Evolutionary conservation across 2,888 invertebrate species (phyloP), one percentile per base, ranked within the genome.

Genomic region (Caenorhabditis doughertyi): DNA sequence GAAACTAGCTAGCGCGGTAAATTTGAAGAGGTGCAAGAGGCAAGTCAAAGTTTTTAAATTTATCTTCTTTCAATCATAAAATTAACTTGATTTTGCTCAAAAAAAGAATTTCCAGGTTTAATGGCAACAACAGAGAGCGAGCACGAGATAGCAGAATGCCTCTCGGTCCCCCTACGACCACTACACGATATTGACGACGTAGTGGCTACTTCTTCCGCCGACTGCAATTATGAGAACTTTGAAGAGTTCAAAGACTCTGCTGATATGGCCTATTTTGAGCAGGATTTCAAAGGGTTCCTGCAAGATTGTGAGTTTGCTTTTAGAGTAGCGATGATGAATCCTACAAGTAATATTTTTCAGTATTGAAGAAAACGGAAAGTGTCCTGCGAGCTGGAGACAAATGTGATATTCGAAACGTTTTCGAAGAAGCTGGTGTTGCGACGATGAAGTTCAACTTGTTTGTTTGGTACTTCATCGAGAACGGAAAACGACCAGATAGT

Each of bases 171-270:
- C 53, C 55, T 76, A 5, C 18, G 32, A 0, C 60, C 58, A 1
- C 58, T 70, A 9, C 73, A 82, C 21, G 82, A 82, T 8, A 56
- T 79, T 21, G 73, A 53, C n/a, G 82, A 82, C 18, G 8, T 29
- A 1, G 49, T 70, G 11, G 82, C 79, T 4, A 68, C 62, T 4
- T 60, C 77, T 3, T 79, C 70, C 16, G 67, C 72, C 7, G 71
- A 76, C 16, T 73, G 72, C 47, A 73, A 79, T 55, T 82, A 82
- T 21, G 82, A 82, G 49, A 49, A 82, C 44, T 79, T 32, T 44
- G 82, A 82, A 13, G 73, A 79, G 16, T 82, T 82, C 64, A 51
- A n/a, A 0, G 29, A 25, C 16, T 47, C 77, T 0, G 42, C 13
- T 4, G 68, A 68, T 35, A 44, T 56, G 47, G 47, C 49, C 5